A percentile compares a stretch with the other conserved stretches of the same genome.
These are phyloP conservation scores for Ivindomyrus marchei DNA, from an alignment of 2,113 vertebrate genomes.

Conservation along the genomic window DNA sequence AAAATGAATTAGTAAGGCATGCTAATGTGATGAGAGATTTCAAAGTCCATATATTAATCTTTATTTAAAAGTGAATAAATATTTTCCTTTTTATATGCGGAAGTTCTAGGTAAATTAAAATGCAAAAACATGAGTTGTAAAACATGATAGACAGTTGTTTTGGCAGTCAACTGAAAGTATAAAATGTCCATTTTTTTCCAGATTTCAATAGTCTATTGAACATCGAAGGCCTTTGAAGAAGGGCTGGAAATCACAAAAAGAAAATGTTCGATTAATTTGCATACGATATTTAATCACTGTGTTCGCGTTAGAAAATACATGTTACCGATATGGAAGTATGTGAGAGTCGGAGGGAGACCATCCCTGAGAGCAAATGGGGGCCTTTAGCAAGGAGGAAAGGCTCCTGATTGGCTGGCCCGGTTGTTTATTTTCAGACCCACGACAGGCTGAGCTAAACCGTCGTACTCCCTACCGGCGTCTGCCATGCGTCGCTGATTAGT, in stretches of 20 bases:
- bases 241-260: not conserved
- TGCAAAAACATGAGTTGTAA: not conserved
- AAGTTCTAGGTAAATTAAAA: slow-evolving; percentile 13
- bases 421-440: slow-evolving; percentile 24
- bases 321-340: not conserved
- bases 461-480: slow-evolving; percentile 31
- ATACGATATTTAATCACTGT: not conserved
- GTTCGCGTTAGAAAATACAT: not conserved
- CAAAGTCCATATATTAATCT: slow-evolving; percentile 16
- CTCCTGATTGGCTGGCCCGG: slow-evolving; percentile 26
- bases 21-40: not conserved
- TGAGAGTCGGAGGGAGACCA: not conserved
- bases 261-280: not conserved
- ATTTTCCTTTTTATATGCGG: slow-evolving; percentile 11
- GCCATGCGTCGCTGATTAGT: slow-evolving; percentile 25
- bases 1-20: slow-evolving; percentile 4
- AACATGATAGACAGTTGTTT: not conserved
- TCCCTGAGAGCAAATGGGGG: not conserved
- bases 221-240: not conserved
- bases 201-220: slow-evolving; percentile 7
- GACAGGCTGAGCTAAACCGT: slow-evolving; percentile 29
- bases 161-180: slow-evolving; percentile 8
- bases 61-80: slow-evolving; percentile 24
- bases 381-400: not conserved
- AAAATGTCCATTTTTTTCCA: not conserved